Evolutionary conservation across 2,888 invertebrate genomes (phyloP).

Genomic region (Myopa tessellatipennis): DNA sequence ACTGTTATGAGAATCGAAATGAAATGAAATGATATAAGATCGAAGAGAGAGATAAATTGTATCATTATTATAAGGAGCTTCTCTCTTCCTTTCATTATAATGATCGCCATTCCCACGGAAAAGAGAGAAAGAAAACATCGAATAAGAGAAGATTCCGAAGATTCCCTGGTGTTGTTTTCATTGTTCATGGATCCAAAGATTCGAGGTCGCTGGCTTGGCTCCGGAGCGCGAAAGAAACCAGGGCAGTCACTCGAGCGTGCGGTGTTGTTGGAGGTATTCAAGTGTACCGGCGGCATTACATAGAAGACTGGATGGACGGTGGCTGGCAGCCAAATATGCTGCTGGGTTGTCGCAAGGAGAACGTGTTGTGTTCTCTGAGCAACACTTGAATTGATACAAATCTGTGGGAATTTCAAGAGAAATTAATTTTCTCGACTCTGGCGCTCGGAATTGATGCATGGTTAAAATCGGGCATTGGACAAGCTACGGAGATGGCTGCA

Average conservation of each 20-base stretch:
- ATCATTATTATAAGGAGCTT: too few species aligned
- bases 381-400: slow-evolving; percentile 41
- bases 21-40: too few species aligned
- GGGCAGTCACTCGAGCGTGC: neutral
- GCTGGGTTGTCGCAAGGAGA: slow-evolving; percentile 5
- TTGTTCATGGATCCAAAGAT: too few species aligned
- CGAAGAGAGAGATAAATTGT: too few species aligned
- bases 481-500: neutral
- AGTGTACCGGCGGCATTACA: slow-evolving; percentile 29
- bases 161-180: neutral
- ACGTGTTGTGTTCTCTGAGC: slow-evolving; percentile 29
- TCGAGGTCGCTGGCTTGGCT: neutral
- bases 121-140: too few species aligned
- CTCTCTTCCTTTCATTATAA: too few species aligned
- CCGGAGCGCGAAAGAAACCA: neutral
- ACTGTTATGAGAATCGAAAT: too few species aligned
- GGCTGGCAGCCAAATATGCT: slow-evolving; percentile 20
- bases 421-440: slow-evolving; percentile 36
- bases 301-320: neutral
- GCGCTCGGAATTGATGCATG: slow-evolving; percentile 17
- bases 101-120: too few species aligned
- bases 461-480: neutral
- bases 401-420: slow-evolving; percentile 38
- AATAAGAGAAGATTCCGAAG: too few species aligned
- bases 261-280: slow-evolving; percentile 16